Percentiles rank a stretch among this genome's conserved stretches.
These are phyloP conservation scores for Ophthalmolycus amberensis DNA, from an alignment of 2,113 vertebrate species.

Conservation along the genomic window DNA sequence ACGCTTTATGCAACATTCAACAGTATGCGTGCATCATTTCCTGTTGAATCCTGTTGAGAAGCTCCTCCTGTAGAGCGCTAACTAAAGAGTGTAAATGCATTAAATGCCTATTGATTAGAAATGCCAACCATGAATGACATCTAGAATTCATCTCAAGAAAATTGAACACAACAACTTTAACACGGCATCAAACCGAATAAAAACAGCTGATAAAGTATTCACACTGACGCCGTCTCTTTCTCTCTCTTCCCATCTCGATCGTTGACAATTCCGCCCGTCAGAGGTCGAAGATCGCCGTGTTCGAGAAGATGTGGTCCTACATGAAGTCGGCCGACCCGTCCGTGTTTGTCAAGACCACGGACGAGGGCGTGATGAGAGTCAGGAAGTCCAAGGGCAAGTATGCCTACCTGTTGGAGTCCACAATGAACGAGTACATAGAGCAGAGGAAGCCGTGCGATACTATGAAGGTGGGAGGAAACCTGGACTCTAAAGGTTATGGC, in stretches of 20 bases:
- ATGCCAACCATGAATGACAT: neutral
- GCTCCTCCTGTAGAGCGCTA: neutral
- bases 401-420: conserved; percentile 97
- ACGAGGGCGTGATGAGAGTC: conserved; percentile 96
- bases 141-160: neutral
- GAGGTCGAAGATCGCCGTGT: conserved; percentile 98
- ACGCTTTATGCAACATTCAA: too few relatives aligned
- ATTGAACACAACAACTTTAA: neutral
- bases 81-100: neutral
- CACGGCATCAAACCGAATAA: neutral
- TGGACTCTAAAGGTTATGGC: conserved; percentile 99
- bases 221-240: conserved; percentile 1
- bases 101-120: neutral
- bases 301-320: conserved; percentile 99
- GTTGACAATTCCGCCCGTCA: conserved; percentile 43
- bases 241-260: conserved; percentile 10
- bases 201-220: neutral
- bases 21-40: neutral
- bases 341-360: conserved; percentile 97
- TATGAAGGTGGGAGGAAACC: conserved; percentile 99
- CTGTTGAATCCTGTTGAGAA: neutral
- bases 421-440: conserved; percentile 99
- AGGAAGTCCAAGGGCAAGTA: conserved; percentile 99
- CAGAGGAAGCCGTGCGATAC: conserved; percentile 98
- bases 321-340: conserved; percentile 98